Conservation (phyloP, 2,113 vertebrate genomes). For the Microtus montanus region DNA sequence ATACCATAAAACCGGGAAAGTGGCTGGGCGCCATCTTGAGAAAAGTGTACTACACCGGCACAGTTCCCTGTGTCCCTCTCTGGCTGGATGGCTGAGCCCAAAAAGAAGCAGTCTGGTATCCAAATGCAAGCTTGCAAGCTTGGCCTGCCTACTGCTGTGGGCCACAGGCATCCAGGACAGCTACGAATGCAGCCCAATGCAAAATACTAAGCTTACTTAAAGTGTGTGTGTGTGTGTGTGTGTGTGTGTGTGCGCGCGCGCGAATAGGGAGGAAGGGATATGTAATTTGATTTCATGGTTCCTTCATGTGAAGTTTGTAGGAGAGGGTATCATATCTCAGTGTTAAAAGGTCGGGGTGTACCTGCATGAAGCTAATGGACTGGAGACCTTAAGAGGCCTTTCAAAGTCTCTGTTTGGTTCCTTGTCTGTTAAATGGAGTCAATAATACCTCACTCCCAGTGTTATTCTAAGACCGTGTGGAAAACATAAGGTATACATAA, state of each 20-base stretch:
- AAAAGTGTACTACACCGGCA: accelerated
- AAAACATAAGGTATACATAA: not conserved
- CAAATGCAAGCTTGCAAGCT: not conserved
- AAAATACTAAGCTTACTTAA: not conserved
- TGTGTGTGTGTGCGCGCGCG: too few relatives aligned
- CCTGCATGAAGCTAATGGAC: not conserved
- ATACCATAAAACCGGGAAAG: not conserved
- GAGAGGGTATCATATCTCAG: too few relatives aligned
- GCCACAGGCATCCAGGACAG: not conserved
- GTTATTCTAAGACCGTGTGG: not conserved
- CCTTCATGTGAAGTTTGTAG: not conserved
- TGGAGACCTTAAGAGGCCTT: not conserved
- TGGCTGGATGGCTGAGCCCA: not conserved
- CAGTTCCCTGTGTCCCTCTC: too few relatives aligned
- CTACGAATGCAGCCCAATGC: too few relatives aligned
- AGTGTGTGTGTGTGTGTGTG: not conserved
- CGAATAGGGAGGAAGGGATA: not conserved
- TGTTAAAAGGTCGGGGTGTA: not conserved
- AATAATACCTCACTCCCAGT: not conserved
- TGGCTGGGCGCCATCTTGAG: not conserved
- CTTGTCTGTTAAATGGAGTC: not conserved
- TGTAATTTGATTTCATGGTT: not conserved
- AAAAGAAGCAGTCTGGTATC: not conserved
- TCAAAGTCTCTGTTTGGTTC: not conserved
- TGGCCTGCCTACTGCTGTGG: not conserved